Evolutionary conservation across 2,797 vertebrate species (phyloP), one percentile per base, ranked within the genome.

Genomic region (Hoplostethus mediterraneus): DNA sequence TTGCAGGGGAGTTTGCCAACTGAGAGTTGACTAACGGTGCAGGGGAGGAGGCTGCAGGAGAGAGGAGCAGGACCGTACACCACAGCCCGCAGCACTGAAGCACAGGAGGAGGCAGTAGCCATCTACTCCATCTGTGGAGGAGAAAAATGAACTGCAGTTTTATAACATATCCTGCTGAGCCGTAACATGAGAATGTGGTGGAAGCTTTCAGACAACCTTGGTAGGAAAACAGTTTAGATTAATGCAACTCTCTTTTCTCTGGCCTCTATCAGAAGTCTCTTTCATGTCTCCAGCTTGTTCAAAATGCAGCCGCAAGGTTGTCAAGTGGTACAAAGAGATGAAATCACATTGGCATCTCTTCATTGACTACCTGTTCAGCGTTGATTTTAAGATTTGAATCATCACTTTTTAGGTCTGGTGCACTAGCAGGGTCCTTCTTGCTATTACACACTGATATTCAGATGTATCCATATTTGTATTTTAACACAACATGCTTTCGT

Each of bases 71-170:
- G 6, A 51, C 55, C 73, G 36, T 85, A 77, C 59, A 84, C 75
- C 82, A 80, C 85, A 79, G 28, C 28, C 72, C 81, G 74, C 85
- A 87, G 87, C 84, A 70, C 82, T 73, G 62, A 77, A 83, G 69
- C 87, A 72, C 68, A 71, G 76, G 78, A 56, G 78, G 82, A 76
- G 72, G 77, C 71, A 61, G 76, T 48, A 68, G 76, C 80, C 85
- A 82, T 90, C 85, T 79, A 82, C 84, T 90, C 87, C 87, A 90
- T 91, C 81, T 87, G 85, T 33, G 53, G 75, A 82, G 80, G 79
- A 90, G 81, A 88, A 77, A 81, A 87, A 93, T 86, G 80, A 87
- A 90, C 64, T 87, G 89, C 85, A 64, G 81, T 84, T 90, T 92
- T 90, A 90, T 87, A 53, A 81, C 81, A 79, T 80, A 78, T 77